Conservation (phyloP, 2,113 vertebrate species). For the Siniperca knerii region DNA sequence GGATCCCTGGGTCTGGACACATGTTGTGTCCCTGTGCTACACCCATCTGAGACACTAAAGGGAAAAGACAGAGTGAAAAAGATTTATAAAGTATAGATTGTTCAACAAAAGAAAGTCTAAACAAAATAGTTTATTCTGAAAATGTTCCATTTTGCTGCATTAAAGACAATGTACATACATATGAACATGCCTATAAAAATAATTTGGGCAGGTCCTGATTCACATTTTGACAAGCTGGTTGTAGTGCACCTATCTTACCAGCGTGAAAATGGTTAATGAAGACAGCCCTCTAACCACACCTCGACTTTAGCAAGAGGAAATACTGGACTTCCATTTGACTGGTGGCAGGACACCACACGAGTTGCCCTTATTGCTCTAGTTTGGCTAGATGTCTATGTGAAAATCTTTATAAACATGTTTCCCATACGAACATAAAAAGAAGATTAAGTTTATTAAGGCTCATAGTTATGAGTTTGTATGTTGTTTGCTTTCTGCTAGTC, state of each 20-base stretch:
- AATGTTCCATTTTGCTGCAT: not conserved
- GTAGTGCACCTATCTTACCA: not conserved
- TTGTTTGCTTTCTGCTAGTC: not conserved
- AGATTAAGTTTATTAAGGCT: not conserved
- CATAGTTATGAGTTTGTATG: not conserved
- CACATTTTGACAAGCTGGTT: not conserved
- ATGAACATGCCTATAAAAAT: not conserved
- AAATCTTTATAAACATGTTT: not conserved
- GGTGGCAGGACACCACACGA: not conserved
- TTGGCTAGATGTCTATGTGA: not conserved
- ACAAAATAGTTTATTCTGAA: not conserved
- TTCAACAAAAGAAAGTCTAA: conserved; percentile 1
- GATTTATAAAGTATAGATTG: not conserved
- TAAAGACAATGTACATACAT: not conserved
- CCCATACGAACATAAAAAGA: not conserved
- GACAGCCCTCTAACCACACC: not conserved
- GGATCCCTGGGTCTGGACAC: conserved; percentile 98
- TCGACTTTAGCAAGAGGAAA: not conserved
- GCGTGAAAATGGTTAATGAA: not conserved
- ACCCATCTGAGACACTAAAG: conserved; percentile 97
- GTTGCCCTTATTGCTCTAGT: not conserved
- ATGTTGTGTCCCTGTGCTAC: conserved; percentile 99
- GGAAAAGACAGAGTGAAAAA: conserved; percentile 5
- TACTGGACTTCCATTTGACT: not conserved
- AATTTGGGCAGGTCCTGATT: not conserved